A percentile compares a stretch with the other conserved stretches of the same genome.
These are phyloP conservation scores for Spilosoma lubricipeda DNA, from an alignment of 2,888 invertebrate species.

Conservation along the genomic window DNA sequence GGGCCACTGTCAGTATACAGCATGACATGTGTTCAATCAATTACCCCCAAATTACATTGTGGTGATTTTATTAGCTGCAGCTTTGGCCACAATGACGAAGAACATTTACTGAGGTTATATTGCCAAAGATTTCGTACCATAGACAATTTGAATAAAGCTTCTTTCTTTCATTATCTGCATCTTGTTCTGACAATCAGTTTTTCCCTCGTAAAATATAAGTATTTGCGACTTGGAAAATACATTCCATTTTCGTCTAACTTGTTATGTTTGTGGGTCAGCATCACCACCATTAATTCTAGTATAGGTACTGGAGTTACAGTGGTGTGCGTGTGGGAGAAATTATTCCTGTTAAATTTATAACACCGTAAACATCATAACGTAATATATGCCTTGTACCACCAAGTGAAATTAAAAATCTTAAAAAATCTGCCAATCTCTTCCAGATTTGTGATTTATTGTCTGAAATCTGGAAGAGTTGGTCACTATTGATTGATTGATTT, in stretches of 20 bases:
- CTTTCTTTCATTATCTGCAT: neutral
- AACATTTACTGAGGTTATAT: slow-evolving; percentile 10
- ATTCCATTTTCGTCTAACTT: neutral
- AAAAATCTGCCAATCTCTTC: no score
- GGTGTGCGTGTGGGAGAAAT: no score
- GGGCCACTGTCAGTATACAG: slow-evolving; percentile 15
- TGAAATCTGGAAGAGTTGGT: neutral
- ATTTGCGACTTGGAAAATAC: neutral
- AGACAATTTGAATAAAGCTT: neutral
- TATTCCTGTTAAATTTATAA: no score
- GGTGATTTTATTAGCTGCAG: slow-evolving; percentile 42
- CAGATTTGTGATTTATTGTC: no score
- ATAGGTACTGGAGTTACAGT: no score
- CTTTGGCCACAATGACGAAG: slow-evolving; percentile 19
- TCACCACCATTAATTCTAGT: no score
- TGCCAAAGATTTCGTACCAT: neutral
- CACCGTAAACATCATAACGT: no score
- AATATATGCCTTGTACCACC: no score
- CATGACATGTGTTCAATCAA: slow-evolving; percentile 40
- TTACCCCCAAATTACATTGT: slow-evolving; percentile 43
- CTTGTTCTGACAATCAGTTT: neutral
- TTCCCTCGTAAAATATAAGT: neutral
- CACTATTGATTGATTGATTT: no score
- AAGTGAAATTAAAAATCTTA: no score
- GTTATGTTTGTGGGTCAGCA: no score